Percentiles rank a stretch among this genome's conserved stretches.
Evolutionary conservation across 2,888 invertebrate species (phyloP).

Genomic region (Lasioglossum zephyrum): DNA sequence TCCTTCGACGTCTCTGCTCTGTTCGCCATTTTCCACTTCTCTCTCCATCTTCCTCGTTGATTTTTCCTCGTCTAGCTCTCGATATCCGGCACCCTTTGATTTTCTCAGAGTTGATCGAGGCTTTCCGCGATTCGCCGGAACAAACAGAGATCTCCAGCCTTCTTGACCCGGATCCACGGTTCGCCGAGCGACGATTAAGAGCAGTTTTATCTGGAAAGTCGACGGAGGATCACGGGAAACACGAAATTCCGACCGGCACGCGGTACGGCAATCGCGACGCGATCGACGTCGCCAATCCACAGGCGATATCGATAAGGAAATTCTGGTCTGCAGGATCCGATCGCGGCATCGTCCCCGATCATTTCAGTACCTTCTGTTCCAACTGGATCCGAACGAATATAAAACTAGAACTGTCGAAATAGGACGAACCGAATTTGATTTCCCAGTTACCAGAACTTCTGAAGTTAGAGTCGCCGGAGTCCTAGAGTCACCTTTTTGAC

Average conservation of each 20-base stretch:
- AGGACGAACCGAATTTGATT: not conserved
- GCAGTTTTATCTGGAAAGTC: constrained; percentile 47
- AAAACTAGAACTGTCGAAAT: not conserved
- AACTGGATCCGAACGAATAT: not conserved
- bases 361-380: not conserved
- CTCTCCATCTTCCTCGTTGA: not conserved
- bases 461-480: not conserved
- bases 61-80: not conserved
- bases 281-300: constrained; percentile 2
- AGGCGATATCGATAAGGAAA: constrained; percentile 25
- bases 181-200: constrained; percentile 39
- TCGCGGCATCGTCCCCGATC: not conserved
- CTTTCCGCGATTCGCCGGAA: constrained; percentile 53
- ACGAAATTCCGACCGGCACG: constrained; percentile 35
- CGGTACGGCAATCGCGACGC: constrained; percentile 17
- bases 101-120: constrained; percentile 47
- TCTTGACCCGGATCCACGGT: constrained; percentile 62
- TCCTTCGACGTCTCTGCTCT: not conserved
- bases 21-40: not conserved
- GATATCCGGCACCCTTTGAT: not conserved
- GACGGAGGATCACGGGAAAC: constrained; percentile 8
- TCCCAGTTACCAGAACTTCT: not conserved
- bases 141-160: constrained; percentile 54
- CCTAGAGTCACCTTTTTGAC: not conserved
- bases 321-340: not conserved